phyloP scores from a whole-genome alignment of 2,797 vertebrate species.

The Leptodactylus fallax region DNA sequence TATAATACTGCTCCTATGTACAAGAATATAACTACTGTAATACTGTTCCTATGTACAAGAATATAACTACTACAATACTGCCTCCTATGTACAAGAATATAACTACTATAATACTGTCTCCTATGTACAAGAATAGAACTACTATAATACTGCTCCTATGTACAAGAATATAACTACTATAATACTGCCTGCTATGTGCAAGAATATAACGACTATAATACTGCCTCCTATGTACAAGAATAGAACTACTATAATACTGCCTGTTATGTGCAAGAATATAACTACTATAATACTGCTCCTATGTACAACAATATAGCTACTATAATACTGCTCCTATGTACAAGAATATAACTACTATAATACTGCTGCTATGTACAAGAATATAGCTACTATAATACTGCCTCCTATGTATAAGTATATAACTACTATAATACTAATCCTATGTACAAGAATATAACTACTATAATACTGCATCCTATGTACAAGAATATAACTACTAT shows the following conservation, averaged over 20 bases:
- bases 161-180: constrained; percentile 5
- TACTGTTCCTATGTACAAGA: not conserved
- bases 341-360: too few species aligned
- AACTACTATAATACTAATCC: not conserved
- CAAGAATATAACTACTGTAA: not conserved
- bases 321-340: too few species aligned
- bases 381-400: too few species aligned
- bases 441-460: not conserved
- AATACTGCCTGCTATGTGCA: not conserved
- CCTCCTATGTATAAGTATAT: too few species aligned
- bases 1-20: constrained; percentile 7
- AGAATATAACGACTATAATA: constrained; percentile 4
- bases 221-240: not conserved
- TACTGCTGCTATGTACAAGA: too few species aligned
- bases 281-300: not conserved
- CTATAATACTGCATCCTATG: not conserved
- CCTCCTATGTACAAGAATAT: not conserved
- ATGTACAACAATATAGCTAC: not conserved
- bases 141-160: constrained; percentile 5
- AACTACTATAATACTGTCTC: not conserved
- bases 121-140: constrained; percentile 11
- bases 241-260: constrained; percentile 10
- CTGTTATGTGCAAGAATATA: not conserved
- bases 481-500: not conserved
- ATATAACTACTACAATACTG: constrained; percentile 21